Evolutionary conservation across 92 coral and sea anemone species (phyloP).

Genomic region (Epizoanthus fatuus): DNA sequence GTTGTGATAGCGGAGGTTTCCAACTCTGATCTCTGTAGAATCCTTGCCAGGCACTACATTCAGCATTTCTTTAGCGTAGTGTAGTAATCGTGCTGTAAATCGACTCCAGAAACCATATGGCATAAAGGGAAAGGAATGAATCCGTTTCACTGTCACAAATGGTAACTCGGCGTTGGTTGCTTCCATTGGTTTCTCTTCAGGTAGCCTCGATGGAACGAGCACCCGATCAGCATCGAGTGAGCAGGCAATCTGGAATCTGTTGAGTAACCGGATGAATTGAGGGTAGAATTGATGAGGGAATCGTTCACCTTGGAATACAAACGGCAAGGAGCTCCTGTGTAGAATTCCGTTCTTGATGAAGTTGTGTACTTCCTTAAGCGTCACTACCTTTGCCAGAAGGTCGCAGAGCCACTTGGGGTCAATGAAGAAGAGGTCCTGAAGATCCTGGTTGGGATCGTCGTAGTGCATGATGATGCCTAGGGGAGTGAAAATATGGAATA

Average conservation of each 20-base stretch:
- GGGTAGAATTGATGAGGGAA: constrained; percentile 80
- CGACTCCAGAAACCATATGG: constrained; percentile 98
- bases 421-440: constrained; percentile 94
- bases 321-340: constrained; percentile 51
- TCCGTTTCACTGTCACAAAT: constrained; percentile 85
- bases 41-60: constrained; percentile 56
- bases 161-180: constrained; percentile 73
- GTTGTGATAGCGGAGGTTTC: constrained; percentile 25
- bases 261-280: constrained; percentile 92
- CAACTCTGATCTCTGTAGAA: constrained; percentile 43
- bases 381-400: constrained; percentile 94
- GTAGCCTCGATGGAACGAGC: constrained; percentile 95
- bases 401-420: constrained; percentile 99
- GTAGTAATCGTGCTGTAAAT: constrained; percentile 88
- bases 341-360: constrained; percentile 84
- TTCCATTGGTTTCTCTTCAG: constrained; percentile 81
- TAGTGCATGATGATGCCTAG: constrained; percentile 95
- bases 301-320: constrained; percentile 79
- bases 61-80: constrained; percentile 93
- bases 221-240: constrained; percentile 92
- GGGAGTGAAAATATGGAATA: not conserved
- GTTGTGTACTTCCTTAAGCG: constrained; percentile 81
- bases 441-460: constrained; percentile 96
- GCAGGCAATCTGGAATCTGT: constrained; percentile 96
- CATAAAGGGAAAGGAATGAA: constrained; percentile 87